Base-by-base conservation (phyloP, 1,140 invertebrate species). In the Rhynchophorus ferrugineus region DNA sequence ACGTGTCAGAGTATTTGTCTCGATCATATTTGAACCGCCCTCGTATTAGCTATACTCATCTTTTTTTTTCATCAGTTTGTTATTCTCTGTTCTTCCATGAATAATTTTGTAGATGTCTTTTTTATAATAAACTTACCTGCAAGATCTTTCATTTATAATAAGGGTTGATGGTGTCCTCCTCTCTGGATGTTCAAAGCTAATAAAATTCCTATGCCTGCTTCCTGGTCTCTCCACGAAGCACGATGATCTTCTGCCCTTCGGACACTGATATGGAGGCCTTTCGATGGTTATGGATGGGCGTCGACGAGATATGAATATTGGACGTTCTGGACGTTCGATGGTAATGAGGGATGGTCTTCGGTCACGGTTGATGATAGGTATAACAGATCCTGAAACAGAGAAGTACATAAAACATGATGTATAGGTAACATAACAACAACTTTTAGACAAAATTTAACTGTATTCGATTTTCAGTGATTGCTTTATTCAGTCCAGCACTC, bases 121-220 rank as follows among this genome's bases (percentile, higher is more conserved):
- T n/a, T n/a, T n/a, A n/a, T n/a, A n/a, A n/a, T n/a, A n/a, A n/a
- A n/a, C n/a, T n/a, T 44, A 44, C 43, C 43, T 44, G 29, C 43
- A 44, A 22, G 43, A 44, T 34, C 43, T 13, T 44, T 44, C 43
- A 19, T 34, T 44, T 3, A 44, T 29, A 29, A 21, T 19, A 5
- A 61, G 45, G 1, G 49, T 53, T 9, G 62, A 54, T 13, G 60
- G 61, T 35, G 51, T 54, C 57, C 61, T 61, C 5, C 65, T 44
- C 19, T 65, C 64, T 36, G 49, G 22, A 37, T 66, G 64, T 34
- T 69, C 67, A 56, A 67, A 65, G 52, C 65, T 68, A 37, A 62
- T 67, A 48, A 64, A 68, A 49, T 66, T 67, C 33, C 61, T 61
- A 44, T 66, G 62, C 14, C 54, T 50, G 17, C 38, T 44, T 5